Conservation (phyloP, 2,888 invertebrate genomes). For the Mamestra brassicae region DNA sequence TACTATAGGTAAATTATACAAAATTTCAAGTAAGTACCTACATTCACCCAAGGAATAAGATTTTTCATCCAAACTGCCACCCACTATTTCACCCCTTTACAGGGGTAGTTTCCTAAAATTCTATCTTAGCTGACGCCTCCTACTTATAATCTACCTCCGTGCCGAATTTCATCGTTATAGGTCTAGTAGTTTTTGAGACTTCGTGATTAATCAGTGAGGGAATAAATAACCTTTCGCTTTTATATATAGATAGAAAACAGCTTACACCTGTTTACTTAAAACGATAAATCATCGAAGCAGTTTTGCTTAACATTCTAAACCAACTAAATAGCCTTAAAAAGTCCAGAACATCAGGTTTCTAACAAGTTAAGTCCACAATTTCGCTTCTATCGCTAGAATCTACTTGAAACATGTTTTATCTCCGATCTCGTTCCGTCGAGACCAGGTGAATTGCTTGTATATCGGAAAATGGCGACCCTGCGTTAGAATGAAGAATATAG, state of each 20-base stretch:
- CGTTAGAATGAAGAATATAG: not conserved
- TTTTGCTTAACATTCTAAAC: not conserved
- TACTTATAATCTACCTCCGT: too few species aligned
- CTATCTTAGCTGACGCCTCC: too few species aligned
- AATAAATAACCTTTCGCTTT: too few species aligned
- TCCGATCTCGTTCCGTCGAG: slow-evolving; percentile 39
- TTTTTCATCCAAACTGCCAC: too few species aligned
- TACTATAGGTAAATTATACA: too few species aligned
- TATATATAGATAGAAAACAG: not conserved
- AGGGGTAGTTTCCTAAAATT: too few species aligned
- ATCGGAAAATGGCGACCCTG: slow-evolving; percentile 24
- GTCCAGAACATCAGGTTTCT: slow-evolving; percentile 5
- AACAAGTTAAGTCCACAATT: slow-evolving; percentile 48
- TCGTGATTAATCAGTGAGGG: too few species aligned
- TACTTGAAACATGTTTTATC: slow-evolving; percentile 51
- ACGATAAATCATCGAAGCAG: slow-evolving; percentile 11
- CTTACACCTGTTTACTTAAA: not conserved
- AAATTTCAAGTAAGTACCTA: too few species aligned
- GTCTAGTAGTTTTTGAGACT: too few species aligned
- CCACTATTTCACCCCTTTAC: too few species aligned
- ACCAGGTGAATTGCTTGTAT: slow-evolving; percentile 47
- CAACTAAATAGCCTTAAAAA: slow-evolving; percentile 4
- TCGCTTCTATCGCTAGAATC: slow-evolving; percentile 42
- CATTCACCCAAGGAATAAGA: too few species aligned
- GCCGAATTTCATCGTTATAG: too few species aligned